A percentile compares a stretch with the other conserved stretches of the same genome.
Evolutionary conservation across 2,888 invertebrate genomes (phyloP).

Genomic region (Fragum whitleyi): DNA sequence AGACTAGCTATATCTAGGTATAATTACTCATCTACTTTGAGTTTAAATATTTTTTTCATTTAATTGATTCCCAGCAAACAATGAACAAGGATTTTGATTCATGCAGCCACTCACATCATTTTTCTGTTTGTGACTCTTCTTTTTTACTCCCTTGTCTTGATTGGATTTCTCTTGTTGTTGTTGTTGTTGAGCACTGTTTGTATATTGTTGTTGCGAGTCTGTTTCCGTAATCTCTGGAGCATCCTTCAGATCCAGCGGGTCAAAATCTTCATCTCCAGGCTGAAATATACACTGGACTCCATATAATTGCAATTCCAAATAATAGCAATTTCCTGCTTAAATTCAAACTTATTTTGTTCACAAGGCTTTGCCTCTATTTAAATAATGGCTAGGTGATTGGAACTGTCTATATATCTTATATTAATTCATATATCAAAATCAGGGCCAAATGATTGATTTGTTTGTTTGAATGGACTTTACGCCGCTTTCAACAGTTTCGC

Average conservation of each 20-base stretch:
- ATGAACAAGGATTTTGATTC: no score
- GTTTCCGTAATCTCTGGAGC: not conserved
- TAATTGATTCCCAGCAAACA: no score
- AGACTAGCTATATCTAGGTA: no score
- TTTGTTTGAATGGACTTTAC: no score
- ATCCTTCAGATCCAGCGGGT: slow-evolving; percentile 18
- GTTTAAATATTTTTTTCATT: no score
- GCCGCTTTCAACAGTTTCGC: no score
- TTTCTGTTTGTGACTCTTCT: slow-evolving; percentile 9
- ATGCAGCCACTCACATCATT: slow-evolving; percentile 24
- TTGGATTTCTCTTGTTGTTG: not conserved
- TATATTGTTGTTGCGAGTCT: not conserved
- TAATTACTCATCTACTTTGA: no score
- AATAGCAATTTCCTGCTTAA: not conserved
- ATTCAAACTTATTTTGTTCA: not conserved
- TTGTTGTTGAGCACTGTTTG: not conserved
- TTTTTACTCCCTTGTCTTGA: not conserved
- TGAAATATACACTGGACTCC: not conserved
- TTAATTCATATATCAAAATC: no score
- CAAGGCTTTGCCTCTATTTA: not conserved
- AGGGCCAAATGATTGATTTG: no score
- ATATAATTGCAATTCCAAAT: not conserved
- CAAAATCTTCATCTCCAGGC: slow-evolving; percentile 24
- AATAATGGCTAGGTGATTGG: no score
- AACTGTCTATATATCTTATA: no score